Conservation (phyloP, 2,113 vertebrate genomes). For the Mirza zaza region DNA sequence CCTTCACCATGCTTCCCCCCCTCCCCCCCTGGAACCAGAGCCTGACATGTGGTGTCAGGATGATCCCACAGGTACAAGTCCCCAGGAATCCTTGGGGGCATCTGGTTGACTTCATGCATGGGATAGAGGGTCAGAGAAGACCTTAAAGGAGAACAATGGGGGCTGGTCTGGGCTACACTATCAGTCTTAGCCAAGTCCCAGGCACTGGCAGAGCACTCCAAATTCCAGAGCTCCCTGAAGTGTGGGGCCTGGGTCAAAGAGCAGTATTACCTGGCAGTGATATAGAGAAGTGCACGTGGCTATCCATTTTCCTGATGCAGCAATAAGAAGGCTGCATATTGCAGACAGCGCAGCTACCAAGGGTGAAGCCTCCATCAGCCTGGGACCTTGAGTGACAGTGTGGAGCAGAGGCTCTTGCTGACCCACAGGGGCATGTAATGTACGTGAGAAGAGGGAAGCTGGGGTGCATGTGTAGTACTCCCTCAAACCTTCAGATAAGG, state of each 20-base stretch:
- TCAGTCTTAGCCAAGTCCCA: not conserved
- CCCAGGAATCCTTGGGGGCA: not conserved
- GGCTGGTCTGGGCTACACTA: not conserved
- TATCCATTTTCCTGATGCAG: not conserved
- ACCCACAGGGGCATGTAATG: not conserved
- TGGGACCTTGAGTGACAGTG: not conserved
- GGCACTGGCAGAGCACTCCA: not conserved
- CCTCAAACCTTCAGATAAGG: not conserved
- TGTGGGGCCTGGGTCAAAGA: not conserved
- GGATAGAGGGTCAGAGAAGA: not conserved
- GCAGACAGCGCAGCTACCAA: not conserved
- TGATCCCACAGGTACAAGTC: not conserved
- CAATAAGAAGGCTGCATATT: not conserved
- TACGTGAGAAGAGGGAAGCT: not conserved
- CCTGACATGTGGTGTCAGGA: not conserved
- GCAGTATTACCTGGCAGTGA: not conserved
- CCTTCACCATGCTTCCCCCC: not conserved
- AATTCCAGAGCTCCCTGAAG: not conserved
- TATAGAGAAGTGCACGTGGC: rapidly evolving
- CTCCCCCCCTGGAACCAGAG: not conserved
- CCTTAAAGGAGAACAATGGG: not conserved
- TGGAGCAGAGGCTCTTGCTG: not conserved
- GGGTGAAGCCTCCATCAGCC: no score
- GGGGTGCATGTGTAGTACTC: not conserved
- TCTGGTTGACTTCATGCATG: not conserved